phyloP scores from a whole-genome alignment of 2,888 invertebrate species.

The Flexamia atlantica region DNA sequence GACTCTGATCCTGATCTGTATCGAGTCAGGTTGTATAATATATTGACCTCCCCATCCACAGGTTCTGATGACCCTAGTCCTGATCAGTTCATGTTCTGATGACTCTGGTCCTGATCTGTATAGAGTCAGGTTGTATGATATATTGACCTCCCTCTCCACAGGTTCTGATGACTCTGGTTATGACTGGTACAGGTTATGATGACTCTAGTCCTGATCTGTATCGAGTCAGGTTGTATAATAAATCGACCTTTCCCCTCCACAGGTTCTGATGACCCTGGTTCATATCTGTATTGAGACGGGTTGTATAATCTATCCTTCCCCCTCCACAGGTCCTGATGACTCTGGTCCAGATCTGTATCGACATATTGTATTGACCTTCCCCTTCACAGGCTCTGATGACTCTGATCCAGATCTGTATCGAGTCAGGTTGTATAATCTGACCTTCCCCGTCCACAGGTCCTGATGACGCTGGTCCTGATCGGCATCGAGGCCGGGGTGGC shows the following conservation, averaged over 20 bases:
- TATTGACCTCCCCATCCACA: constrained; percentile 77
- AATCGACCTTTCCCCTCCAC: too few species aligned
- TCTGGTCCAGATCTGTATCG: too few species aligned
- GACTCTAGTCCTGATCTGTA: constrained; percentile 80
- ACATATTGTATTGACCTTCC: neutral
- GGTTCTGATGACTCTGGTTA: constrained; percentile 81
- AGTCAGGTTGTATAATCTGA: constrained; percentile 83
- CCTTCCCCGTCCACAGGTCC: constrained; percentile 78
- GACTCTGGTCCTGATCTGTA: constrained; percentile 80
- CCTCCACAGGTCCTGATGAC: too few species aligned
- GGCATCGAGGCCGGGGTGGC: constrained; percentile 83
- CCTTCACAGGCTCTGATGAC: constrained; percentile 80
- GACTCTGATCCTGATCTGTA: constrained; percentile 80
- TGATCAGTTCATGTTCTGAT: too few species aligned
- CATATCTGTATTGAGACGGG: too few species aligned
- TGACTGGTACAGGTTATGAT: too few species aligned
- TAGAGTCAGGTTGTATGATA: constrained; percentile 84
- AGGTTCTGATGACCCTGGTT: too few species aligned
- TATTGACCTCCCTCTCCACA: constrained; percentile 77
- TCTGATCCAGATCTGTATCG: constrained; percentile 81
- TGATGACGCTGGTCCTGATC: constrained; percentile 82
- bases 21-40: constrained; percentile 84
- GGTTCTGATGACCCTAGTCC: constrained; percentile 81
- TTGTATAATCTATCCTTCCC: too few species aligned
- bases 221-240: constrained; percentile 84